Evolutionary conservation across 2,888 invertebrate species (phyloP).

Genomic region (Melinaea marsaeus): DNA sequence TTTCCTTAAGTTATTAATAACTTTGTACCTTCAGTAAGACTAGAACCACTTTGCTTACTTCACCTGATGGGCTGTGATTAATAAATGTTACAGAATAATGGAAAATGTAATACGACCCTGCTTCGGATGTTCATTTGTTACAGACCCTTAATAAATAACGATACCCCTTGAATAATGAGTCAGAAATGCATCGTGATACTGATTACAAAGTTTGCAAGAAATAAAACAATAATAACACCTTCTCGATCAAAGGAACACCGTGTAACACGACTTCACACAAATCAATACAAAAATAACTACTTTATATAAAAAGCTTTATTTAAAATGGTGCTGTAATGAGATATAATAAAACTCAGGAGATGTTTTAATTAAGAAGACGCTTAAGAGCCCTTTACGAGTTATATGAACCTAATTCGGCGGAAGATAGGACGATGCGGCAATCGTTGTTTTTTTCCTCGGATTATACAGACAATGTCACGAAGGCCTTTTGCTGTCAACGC

Average conservation of each 20-base stretch:
- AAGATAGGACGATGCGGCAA: conserved; percentile 33
- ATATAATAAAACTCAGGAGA: conserved; percentile 35
- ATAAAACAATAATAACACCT: conserved; percentile 18
- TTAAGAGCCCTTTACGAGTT: conserved; percentile 31
- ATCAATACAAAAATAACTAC: too few species aligned
- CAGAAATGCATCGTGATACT: conserved; percentile 41
- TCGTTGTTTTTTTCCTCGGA: conserved; percentile 35
- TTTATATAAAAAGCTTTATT: too few species aligned
- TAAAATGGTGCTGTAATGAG: not conserved
- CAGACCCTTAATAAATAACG: conserved; percentile 35
- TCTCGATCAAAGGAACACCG: not conserved
- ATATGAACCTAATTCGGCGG: conserved; percentile 46
- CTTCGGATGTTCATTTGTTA: conserved; percentile 35
- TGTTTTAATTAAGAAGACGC: conserved; percentile 46
- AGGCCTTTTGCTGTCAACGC: conserved; percentile 16
- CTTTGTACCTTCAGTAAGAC: conserved; percentile 5
- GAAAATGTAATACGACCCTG: conserved; percentile 31
- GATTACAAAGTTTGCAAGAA: conserved; percentile 36
- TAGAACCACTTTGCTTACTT: conserved; percentile 11
- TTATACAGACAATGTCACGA: conserved; percentile 20
- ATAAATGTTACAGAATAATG: conserved; percentile 33
- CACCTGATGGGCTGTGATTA: conserved; percentile 25
- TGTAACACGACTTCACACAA: too few species aligned
- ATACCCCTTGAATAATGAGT: conserved; percentile 39
- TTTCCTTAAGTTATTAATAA: conserved; percentile 1